These are phyloP conservation scores for Idaea straminata DNA, from an alignment of 2,888 invertebrate species.

Conservation along the genomic window DNA sequence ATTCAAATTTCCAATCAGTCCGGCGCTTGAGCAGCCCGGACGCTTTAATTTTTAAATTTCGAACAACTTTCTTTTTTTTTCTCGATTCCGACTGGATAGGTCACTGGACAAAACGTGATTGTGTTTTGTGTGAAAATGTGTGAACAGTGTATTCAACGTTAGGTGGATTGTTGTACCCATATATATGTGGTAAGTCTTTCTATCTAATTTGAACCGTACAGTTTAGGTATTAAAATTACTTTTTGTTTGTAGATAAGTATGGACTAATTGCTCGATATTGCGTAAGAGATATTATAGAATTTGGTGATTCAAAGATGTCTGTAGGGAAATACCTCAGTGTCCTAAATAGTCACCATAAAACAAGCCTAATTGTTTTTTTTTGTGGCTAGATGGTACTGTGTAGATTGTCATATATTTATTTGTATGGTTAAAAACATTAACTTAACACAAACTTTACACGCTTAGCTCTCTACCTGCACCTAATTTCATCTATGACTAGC, in stretches of 20 bases:
- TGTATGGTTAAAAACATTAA: too few species aligned
- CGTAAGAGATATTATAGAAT: neutral
- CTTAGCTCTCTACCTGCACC: too few species aligned
- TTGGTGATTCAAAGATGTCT: neutral
- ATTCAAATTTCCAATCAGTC: constrained; percentile 48
- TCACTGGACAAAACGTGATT: constrained; percentile 40
- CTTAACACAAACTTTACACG: too few species aligned
- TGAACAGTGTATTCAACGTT: constrained; percentile 68
- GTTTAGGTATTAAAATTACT: constrained; percentile 18
- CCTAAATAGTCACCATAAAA: too few species aligned
- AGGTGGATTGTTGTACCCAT: constrained; percentile 32
- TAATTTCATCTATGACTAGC: too few species aligned
- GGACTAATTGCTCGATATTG: neutral
- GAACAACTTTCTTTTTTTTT: constrained; percentile 29
- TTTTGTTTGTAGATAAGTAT: constrained; percentile 11
- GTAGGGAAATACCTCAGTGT: too few species aligned
- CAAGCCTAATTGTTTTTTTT: too few species aligned
- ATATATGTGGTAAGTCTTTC: constrained; percentile 49
- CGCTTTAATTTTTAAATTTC: constrained; percentile 47
- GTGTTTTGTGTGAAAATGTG: constrained; percentile 63
- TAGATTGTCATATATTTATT: too few species aligned
- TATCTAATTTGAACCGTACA: constrained; percentile 20
- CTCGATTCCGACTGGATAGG: constrained; percentile 71
- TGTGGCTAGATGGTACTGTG: too few species aligned
- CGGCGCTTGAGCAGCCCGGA: constrained; percentile 66